These are phyloP conservation scores for Crotalus helleri DNA, from an alignment of 2,113 vertebrate genomes.

Conservation along the genomic window DNA sequence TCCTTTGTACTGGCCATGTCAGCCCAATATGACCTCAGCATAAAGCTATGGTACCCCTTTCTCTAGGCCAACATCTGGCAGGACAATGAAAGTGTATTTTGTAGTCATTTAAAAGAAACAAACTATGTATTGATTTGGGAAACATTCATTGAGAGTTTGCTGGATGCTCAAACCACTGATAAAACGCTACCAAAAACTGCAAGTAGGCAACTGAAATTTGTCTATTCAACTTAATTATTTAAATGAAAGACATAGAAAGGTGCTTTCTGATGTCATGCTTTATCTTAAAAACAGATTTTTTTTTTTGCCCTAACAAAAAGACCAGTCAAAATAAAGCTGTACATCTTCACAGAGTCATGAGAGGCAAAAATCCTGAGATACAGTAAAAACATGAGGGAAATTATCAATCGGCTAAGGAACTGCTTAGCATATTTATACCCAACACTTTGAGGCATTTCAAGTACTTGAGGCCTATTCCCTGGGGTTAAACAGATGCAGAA, in stretches of 20 bases:
- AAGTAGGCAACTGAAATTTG: conserved; percentile 44
- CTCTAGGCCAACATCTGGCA: conserved; percentile 65
- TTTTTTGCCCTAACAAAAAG: conserved; percentile 46
- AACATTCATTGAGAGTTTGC: conserved; percentile 29
- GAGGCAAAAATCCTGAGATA: background rate
- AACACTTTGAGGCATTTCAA: conserved; percentile 16
- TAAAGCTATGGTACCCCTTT: conserved; percentile 70
- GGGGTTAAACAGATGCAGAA: background rate
- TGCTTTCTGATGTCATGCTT: background rate
- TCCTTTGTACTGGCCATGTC: conserved; percentile 78
- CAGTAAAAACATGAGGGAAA: conserved; percentile 15
- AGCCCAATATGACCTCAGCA: conserved; percentile 68
- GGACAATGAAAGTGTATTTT: conserved; percentile 61
- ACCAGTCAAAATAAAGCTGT: conserved; percentile 26
- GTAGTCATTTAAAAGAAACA: conserved; percentile 37
- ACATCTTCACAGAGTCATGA: conserved; percentile 31
- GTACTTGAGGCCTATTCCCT: background rate
- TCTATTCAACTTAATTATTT: background rate
- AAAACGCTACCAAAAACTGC: conserved; percentile 46
- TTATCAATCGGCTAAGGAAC: background rate
- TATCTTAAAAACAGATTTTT: conserved; percentile 48
- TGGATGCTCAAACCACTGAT: conserved; percentile 52
- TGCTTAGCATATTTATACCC: background rate
- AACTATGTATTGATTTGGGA: conserved; percentile 24
- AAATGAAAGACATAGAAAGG: conserved; percentile 41